Evolutionary conservation across 2,888 invertebrate genomes (phyloP), one percentile per base, ranked within the genome.

Genomic region (Meganola albula): DNA sequence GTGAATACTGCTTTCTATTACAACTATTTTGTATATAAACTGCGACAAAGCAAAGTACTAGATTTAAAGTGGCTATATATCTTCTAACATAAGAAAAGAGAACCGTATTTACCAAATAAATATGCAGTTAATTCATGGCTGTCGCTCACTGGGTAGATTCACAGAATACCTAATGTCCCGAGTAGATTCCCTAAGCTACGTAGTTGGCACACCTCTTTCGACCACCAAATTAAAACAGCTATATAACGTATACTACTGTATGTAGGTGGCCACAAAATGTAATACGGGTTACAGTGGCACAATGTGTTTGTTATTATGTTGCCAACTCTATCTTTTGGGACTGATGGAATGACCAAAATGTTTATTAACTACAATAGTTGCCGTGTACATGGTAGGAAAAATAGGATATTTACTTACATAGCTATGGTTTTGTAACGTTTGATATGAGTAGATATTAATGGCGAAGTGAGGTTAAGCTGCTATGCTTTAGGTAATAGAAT

Each of bases 171-270:
- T 34, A 52, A 52, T 50, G 48, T 40, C 31, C 40, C 33, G 35
- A 43, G 41, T 36, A 39, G 54, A 53, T 51, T 53, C 48, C 54
- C 52, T 37, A 40, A 50, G 52, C 48, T 50, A 24, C 51, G 37
- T 36, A 44, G 48, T 51, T 44, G 51, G 51, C 42, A 39, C 45
- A 47, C 54, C 54, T 48, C 47, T 53, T 50, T 52, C 54, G 40
- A 50, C 52, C 51, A 50, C 54, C 40, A 48, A 52, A 52, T 52
- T 52, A 52, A 52, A 52, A 52, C 39, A 34, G 38, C 44, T 44
- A 52, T 47, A 40, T 38, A 42, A 31, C 37, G 41, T 38, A 30
- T 30, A 30, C 16, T 24, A 16, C 10, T 18, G 24, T 40, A 25
- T 40, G 44, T 47, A 37, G 36, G 38, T 34, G 14, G 37, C 40